These are phyloP conservation scores for Troides helena DNA, from an alignment of 2,888 invertebrate species.

Conservation along the genomic window DNA sequence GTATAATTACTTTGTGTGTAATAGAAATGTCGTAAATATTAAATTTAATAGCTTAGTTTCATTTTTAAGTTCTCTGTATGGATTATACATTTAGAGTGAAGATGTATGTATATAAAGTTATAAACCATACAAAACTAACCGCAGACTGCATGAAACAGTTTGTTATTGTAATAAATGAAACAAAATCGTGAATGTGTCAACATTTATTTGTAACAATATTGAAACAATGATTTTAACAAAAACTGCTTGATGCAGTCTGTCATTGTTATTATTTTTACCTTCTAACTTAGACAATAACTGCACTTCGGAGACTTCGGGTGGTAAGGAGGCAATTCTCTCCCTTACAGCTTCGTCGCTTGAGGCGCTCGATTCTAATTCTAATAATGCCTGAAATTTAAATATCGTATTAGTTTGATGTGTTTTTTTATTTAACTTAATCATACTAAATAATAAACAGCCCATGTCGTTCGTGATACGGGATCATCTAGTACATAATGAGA, in stretches of 20 bases:
- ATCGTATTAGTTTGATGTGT: neutral
- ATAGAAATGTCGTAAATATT: too few species aligned
- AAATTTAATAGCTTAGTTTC: too few species aligned
- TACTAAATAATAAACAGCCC: too few species aligned
- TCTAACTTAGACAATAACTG: conserved; percentile 91
- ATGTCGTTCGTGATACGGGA: too few species aligned
- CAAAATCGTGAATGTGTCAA: conserved; percentile 35
- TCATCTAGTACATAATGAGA: too few species aligned
- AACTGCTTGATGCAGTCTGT: conserved; percentile 30
- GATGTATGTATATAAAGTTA: neutral
- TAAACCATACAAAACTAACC: neutral
- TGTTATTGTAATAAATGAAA: conserved; percentile 38
- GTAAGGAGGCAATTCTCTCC: conserved; percentile 95
- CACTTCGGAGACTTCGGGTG: conserved; percentile 96
- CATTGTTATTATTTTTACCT: conserved; percentile 76
- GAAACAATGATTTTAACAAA: conserved; percentile 32
- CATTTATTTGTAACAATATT: conserved; percentile 38
- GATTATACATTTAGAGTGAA: too few species aligned
- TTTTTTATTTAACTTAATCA: neutral
- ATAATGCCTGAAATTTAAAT: conserved; percentile 77
- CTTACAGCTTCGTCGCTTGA: conserved; percentile 96
- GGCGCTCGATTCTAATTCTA: conserved; percentile 95
- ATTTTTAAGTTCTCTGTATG: too few species aligned
- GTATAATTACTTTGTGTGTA: too few species aligned
- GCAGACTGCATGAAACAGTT: conserved; percentile 30